Conservation (phyloP, 2,113 vertebrate genomes). For the Sprattus sprattus region DNA sequence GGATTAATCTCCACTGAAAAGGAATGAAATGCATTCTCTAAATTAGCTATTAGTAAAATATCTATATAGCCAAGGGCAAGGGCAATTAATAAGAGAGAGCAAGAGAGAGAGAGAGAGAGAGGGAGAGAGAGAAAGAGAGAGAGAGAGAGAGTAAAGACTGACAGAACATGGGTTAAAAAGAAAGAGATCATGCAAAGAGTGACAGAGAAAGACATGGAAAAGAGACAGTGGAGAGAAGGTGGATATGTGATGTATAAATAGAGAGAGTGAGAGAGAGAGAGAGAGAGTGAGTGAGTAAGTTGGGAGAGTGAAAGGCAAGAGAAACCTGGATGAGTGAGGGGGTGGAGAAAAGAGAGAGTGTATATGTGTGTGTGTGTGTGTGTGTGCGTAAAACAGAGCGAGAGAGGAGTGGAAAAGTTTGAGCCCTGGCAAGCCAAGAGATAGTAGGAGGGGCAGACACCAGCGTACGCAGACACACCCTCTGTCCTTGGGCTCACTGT, state of each 20-base stretch:
- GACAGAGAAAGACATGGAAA: neutral
- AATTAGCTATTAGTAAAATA: too few species aligned
- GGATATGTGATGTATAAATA: slow-evolving; percentile 38
- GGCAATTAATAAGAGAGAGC: neutral
- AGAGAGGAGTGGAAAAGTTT: slow-evolving; percentile 39
- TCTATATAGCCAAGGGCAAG: neutral
- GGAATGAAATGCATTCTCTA: neutral
- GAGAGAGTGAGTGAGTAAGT: too few species aligned
- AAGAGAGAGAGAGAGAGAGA: neutral
- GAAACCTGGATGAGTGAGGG: slow-evolving; percentile 31
- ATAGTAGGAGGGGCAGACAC: slow-evolving; percentile 43
- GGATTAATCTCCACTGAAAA: neutral
- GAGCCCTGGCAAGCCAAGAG: slow-evolving; percentile 48
- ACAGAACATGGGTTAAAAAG: neutral
- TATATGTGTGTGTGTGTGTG: neutral
- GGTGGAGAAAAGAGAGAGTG: slow-evolving; percentile 1
- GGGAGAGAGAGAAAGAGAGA: neutral
- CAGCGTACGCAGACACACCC: slow-evolving; percentile 50
- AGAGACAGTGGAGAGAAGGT: slow-evolving; percentile 30
- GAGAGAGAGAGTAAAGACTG: neutral
- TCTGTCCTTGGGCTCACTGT: slow-evolving; percentile 55
- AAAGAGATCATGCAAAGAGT: neutral
- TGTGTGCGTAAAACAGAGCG: neutral
- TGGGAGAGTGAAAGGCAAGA: neutral
- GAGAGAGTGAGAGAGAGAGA: slow-evolving; percentile 29